Evolutionary conservation across 2,888 invertebrate species (phyloP).

Genomic region (Mythimna ferrago): DNA sequence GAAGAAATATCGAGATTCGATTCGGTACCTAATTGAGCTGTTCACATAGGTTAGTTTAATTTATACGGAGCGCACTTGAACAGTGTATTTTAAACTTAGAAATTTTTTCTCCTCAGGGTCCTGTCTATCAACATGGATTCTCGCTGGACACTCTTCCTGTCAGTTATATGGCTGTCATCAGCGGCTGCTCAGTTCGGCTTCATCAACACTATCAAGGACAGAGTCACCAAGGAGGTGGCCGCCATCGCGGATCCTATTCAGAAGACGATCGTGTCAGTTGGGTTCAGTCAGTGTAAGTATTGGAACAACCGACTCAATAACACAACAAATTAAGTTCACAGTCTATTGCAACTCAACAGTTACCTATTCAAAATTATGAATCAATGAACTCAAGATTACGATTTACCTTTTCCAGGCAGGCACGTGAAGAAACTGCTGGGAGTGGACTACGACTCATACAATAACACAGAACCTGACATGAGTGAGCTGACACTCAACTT

Average conservation of each 20-base stretch:
- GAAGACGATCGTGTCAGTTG: slow-evolving; percentile 49
- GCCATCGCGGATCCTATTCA: slow-evolving; percentile 60
- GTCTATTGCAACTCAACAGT: too few relatives aligned
- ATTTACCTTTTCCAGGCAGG: slow-evolving; percentile 45
- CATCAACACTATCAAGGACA: background rate
- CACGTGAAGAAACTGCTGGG: slow-evolving; percentile 63
- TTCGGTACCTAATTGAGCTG: too few relatives aligned
- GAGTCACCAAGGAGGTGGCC: slow-evolving; percentile 39
- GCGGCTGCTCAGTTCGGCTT: slow-evolving; percentile 27
- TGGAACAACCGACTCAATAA: background rate
- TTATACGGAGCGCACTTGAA: too few relatives aligned
- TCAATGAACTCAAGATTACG: background rate
- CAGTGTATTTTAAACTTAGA: too few relatives aligned
- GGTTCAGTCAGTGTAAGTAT: slow-evolving; percentile 62
- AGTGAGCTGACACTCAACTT: slow-evolving; percentile 56
- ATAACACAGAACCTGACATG: slow-evolving; percentile 53
- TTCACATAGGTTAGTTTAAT: too few relatives aligned
- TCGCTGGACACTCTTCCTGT: slow-evolving; percentile 9
- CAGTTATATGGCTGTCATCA: slow-evolving; percentile 32
- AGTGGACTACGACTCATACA: slow-evolving; percentile 63
- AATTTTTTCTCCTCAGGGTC: background rate
- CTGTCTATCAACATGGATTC: slow-evolving; percentile 27
- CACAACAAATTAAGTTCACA: too few relatives aligned
- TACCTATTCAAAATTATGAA: too few relatives aligned
- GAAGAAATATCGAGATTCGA: too few relatives aligned